A percentile compares a stretch with the other conserved stretches of the same genome.
phyloP scores from a whole-genome alignment of 2,888 invertebrate species.

The Panopea generosa region DNA sequence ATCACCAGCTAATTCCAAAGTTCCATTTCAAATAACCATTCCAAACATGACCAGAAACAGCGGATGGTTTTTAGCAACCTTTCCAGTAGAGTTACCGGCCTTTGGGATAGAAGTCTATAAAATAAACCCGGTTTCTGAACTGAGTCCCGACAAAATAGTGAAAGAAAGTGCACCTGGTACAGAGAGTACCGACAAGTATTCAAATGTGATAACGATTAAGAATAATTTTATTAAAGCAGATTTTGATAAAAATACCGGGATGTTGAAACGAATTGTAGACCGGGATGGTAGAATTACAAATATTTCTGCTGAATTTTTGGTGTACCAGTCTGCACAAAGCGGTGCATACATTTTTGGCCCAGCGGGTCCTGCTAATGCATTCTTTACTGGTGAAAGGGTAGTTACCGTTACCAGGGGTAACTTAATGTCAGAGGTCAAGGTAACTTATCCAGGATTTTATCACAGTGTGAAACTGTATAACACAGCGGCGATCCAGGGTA shows the following conservation, averaged over 20 bases:
- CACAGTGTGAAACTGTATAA: conserved; percentile 69
- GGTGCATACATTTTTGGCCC: conserved; percentile 84
- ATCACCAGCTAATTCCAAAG: conserved; percentile 77
- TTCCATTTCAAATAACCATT: conserved; percentile 90
- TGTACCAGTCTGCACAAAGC: conserved; percentile 90
- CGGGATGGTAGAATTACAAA: conserved; percentile 86
- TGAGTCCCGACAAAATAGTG: neutral
- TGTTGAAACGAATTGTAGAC: conserved; percentile 90
- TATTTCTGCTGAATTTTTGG: conserved; percentile 37
- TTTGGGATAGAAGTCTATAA: conserved; percentile 90
- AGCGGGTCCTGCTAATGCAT: conserved; percentile 67
- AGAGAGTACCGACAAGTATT: neutral
- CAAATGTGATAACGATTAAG: conserved; percentile 56
- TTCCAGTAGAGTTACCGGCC: conserved; percentile 92
- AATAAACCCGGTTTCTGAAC: conserved; percentile 83
- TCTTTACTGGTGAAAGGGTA: conserved; percentile 84
- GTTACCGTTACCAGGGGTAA: conserved; percentile 95
- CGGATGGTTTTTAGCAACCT: conserved; percentile 84
- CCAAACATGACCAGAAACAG: neutral
- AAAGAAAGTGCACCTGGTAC: neutral
- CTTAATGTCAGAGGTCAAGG: conserved; percentile 93
- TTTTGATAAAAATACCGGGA: conserved; percentile 72
- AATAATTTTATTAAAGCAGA: conserved; percentile 68
- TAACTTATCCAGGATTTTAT: conserved; percentile 86
- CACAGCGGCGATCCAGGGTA: conserved; percentile 65